phyloP scores from a whole-genome alignment of 1,140 invertebrate genomes.

The Formica selysi region DNA sequence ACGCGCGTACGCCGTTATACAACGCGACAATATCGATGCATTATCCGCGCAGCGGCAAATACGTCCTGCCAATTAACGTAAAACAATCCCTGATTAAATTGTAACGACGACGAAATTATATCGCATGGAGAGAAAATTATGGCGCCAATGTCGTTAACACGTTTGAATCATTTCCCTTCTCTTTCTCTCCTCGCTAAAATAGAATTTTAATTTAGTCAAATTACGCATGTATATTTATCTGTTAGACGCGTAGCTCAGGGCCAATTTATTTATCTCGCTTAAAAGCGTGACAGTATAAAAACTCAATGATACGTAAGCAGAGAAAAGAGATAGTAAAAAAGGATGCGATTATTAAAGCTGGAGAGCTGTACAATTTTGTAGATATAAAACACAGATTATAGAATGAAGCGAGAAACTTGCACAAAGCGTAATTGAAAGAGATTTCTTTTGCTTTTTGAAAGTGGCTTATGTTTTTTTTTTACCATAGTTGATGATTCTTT shows the following conservation, averaged over 20 bases:
- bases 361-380: background rate
- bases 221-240: constrained; percentile 27
- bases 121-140: constrained; percentile 34
- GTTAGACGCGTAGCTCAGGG: background rate
- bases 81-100: constrained; percentile 64
- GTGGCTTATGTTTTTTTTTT: background rate
- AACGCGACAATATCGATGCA: constrained; percentile 60
- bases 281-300: constrained; percentile 40
- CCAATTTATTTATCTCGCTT: constrained; percentile 49
- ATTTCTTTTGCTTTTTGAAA: background rate
- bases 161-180: background rate
- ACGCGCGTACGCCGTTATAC: constrained; percentile 46
- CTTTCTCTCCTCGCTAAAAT: constrained; percentile 9
- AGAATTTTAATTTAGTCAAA: constrained; percentile 17
- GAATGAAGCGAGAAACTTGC: constrained; percentile 13
- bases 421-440: background rate
- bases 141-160: constrained; percentile 42
- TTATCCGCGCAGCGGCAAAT: constrained; percentile 57
- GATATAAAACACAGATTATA: background rate
- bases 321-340: background rate
- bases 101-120: constrained; percentile 59
- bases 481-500: background rate
- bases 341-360: constrained; percentile 2
- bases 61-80: constrained; percentile 61
- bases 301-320: constrained; percentile 13